Base-by-base conservation (phyloP, 2,113 vertebrate genomes). In the Pipa parva region DNA sequence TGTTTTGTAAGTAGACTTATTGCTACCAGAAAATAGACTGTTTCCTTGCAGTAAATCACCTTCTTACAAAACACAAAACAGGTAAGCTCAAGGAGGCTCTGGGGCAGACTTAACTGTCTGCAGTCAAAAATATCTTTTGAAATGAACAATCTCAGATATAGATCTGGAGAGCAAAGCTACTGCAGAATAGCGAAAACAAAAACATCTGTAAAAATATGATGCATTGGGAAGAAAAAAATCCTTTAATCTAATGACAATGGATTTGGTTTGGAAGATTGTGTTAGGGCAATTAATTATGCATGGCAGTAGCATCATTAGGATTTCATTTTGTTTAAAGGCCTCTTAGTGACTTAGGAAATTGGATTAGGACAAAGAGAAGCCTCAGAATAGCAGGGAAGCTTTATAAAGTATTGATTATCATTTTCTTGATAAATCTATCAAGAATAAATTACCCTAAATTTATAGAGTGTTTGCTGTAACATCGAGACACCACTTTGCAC, bases 281-380 rank as follows among this genome's bases (percentile, higher is more conserved):
- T 80, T 75, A 73, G 81, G 81, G 83, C 87, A 90, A 97, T 97
- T 97, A 97, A 97, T 97, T 97, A 97, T 98, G 95, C 92, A 97
- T 93, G 93, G 89, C 89, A 92, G 87, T 71, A 70, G 86, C 93
- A 89, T 94, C 88, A 81, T 94, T 91, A 91, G 85, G 83, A 80
- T 90, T 92, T 95, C 88, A 95, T 95, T 94, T 92, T 80, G 82
- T 91, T 92, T 92, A 83, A 79, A 78, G 81, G 84, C 81, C 85
- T 88, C 81, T 88, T 90, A 91, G 87, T 92, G 84, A 86, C 87
- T 89, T 80, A 76, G 81, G 81, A 92, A 94, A 97, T 95, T 92
- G 80, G 87, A 87, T 95, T 95, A 95, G 81, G 74, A 76, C 67
- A 69, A 76, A 78, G 74, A 81, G 71, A 82, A 87, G 83, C 80